phyloP scores from a whole-genome alignment of 2,888 invertebrate species.

The Orthonevra nobilis region DNA sequence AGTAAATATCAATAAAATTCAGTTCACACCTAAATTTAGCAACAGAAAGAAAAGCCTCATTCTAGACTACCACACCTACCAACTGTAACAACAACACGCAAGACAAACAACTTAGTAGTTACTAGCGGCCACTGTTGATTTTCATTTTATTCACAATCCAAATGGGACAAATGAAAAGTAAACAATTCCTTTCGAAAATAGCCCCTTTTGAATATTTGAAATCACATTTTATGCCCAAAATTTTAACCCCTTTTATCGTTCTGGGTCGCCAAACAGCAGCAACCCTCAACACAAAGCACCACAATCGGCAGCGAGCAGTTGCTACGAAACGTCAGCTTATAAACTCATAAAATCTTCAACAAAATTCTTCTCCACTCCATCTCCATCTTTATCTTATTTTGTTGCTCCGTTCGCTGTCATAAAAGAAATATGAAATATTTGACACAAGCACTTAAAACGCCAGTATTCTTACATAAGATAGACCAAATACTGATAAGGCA shows the following conservation, averaged over 20 bases:
- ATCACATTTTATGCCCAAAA: slow-evolving; percentile 18
- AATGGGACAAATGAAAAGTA: too few species aligned
- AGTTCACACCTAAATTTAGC: too few species aligned
- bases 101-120: too few species aligned
- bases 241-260: slow-evolving; percentile 17
- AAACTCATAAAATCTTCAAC: slow-evolving; percentile 25
- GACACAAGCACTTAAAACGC: slow-evolving; percentile 43
- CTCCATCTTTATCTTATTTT: not conserved
- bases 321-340: slow-evolving; percentile 36
- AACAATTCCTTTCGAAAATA: not conserved
- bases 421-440: slow-evolving; percentile 46
- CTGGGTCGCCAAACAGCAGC: not conserved
- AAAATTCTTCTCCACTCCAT: not conserved
- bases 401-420: slow-evolving; percentile 15
- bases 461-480: slow-evolving; percentile 32
- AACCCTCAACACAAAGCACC: not conserved
- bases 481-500: not conserved
- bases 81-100: too few species aligned
- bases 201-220: not conserved
- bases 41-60: too few species aligned
- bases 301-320: slow-evolving; percentile 18
- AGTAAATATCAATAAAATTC: too few species aligned
- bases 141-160: too few species aligned
- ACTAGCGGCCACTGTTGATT: too few species aligned
- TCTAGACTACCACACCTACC: too few species aligned